phyloP scores from a whole-genome alignment of 2,888 invertebrate species.

The Galeopsomyia nigrocyanea region DNA sequence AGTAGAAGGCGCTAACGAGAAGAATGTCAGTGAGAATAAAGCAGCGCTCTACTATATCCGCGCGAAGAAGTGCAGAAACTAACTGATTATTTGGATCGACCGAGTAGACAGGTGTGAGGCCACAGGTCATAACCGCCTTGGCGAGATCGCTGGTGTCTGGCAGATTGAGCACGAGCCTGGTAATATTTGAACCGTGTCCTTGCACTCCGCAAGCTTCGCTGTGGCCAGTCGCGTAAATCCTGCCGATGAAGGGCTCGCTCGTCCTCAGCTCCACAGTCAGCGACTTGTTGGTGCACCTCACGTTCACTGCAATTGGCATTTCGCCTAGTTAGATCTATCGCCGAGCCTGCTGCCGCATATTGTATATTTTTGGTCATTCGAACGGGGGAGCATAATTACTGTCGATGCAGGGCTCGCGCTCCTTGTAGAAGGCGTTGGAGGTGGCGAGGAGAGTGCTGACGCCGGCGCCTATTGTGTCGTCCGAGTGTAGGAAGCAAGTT shows the following conservation, averaged over 20 bases:
- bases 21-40: no score
- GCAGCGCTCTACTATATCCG: no score
- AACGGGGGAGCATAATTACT: conserved; percentile 69
- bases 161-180: conserved; percentile 75
- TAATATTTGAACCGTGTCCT: conserved; percentile 70
- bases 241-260: conserved; percentile 74
- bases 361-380: not conserved
- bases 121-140: conserved; percentile 54
- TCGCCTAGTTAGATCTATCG: not conserved
- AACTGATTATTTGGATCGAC: conserved; percentile 64
- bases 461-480: conserved; percentile 85
- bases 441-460: conserved; percentile 77
- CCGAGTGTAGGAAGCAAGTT: conserved; percentile 81
- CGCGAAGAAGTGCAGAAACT: conserved; percentile 2
- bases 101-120: conserved; percentile 63
- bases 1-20: no score
- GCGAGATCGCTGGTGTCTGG: conserved; percentile 56
- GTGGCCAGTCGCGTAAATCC: conserved; percentile 85
- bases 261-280: conserved; percentile 76
- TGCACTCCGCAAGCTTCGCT: conserved; percentile 80
- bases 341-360: not conserved
- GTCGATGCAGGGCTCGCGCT: conserved; percentile 86
- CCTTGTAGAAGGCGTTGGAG: conserved; percentile 79
- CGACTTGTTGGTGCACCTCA: conserved; percentile 80
- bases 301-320: conserved; percentile 75